Evolutionary conservation across 2,113 vertebrate genomes (phyloP).

Genomic region (Sapayoa aenigma): DNA sequence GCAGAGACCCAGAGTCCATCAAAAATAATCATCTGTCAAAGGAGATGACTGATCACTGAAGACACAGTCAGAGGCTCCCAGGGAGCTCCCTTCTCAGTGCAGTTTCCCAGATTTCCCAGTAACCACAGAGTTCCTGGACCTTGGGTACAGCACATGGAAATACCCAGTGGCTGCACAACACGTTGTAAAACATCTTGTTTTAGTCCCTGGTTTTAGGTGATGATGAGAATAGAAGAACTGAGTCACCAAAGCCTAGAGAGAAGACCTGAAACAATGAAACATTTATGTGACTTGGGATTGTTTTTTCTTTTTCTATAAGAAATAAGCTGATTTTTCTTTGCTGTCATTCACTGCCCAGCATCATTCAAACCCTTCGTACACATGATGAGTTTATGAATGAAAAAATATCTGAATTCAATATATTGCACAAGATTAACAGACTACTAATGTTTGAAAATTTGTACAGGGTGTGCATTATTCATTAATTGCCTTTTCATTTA

Average conservation of each 20-base stretch:
- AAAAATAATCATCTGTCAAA: not conserved
- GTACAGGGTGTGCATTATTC: slow-evolving; percentile 17
- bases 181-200: not conserved
- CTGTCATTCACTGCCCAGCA: not conserved
- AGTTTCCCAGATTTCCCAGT: not conserved
- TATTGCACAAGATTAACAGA: not conserved
- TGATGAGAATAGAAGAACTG: not conserved
- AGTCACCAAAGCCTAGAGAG: not conserved
- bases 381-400: not conserved
- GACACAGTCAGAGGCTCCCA: not conserved
- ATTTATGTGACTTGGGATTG: not conserved
- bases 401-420: not conserved
- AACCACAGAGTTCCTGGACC: not conserved
- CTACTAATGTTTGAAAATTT: slow-evolving; percentile 16
- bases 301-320: not conserved
- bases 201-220: not conserved
- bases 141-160: not conserved
- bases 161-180: not conserved
- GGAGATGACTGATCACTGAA: not conserved
- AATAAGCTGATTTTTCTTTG: not conserved
- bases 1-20: not conserved
- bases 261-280: not conserved
- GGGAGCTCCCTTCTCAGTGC: not conserved
- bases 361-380: not conserved
- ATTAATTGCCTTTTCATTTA: slow-evolving; percentile 41